Conservation (phyloP, 2,888 invertebrate genomes). For the Gryllus longicercus region DNA sequence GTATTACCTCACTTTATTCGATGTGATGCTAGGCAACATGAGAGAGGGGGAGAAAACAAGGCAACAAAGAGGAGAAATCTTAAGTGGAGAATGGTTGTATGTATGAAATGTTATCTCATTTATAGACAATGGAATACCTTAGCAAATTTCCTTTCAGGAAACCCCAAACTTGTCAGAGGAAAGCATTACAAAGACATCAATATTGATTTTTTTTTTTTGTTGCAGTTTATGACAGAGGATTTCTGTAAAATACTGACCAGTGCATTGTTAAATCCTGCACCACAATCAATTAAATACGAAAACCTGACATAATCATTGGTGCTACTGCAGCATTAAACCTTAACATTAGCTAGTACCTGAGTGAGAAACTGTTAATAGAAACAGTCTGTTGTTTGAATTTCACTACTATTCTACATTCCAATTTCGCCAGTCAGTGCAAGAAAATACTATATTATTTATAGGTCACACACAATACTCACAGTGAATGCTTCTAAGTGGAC, state of each 20-base stretch:
- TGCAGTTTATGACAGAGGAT: not conserved
- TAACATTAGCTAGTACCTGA: slow-evolving; percentile 5
- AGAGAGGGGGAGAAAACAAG: slow-evolving; percentile 24
- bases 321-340: not conserved
- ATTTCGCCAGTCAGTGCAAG: not conserved
- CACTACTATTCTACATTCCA: not conserved
- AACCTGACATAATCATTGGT: not conserved
- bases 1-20: slow-evolving; percentile 35
- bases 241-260: too few species aligned
- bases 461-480: not conserved
- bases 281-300: not conserved
- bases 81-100: not conserved
- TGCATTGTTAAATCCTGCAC: too few species aligned
- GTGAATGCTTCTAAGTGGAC: not conserved
- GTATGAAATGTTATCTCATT: not conserved
- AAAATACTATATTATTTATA: not conserved
- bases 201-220: slow-evolving; percentile 18
- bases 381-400: slow-evolving; percentile 7
- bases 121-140: not conserved
- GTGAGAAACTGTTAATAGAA: not conserved
- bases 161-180: too few species aligned
- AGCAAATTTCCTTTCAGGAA: not conserved
- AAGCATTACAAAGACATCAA: not conserved
- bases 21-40: slow-evolving; percentile 32
- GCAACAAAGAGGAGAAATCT: not conserved